Evolutionary conservation across 2,113 vertebrate species (phyloP).

Genomic region (Apodemus sylvaticus): DNA sequence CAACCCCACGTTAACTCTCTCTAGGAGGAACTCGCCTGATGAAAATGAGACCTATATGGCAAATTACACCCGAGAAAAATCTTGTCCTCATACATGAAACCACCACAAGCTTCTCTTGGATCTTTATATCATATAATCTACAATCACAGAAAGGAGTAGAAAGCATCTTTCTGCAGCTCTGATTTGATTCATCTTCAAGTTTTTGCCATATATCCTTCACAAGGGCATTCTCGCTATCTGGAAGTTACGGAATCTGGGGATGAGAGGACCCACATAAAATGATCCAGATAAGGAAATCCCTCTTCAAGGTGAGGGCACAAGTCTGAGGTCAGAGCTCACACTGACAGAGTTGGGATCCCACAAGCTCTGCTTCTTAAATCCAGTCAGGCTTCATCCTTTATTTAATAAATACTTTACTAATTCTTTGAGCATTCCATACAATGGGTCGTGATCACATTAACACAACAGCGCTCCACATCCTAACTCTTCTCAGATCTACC

Average conservation of each 20-base stretch:
- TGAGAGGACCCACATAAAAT: neutral
- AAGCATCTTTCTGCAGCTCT: neutral
- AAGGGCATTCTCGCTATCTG: neutral
- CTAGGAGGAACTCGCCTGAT: neutral
- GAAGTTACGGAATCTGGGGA: neutral
- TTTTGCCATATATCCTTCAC: neutral
- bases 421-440: neutral
- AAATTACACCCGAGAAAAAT: neutral
- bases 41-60: neutral
- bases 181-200: neutral
- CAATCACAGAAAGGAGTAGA: neutral
- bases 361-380: neutral
- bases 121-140: neutral
- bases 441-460: neutral
- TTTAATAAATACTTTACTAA: neutral
- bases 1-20: neutral
- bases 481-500: neutral
- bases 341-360: neutral
- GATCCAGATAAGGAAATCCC: constrained; percentile 1
- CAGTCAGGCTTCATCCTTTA: neutral
- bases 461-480: neutral
- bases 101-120: neutral
- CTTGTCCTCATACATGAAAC: neutral
- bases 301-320: neutral
- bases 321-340: neutral